Evolutionary conservation across 1,140 invertebrate genomes (phyloP).

Genomic region (Bactericera cockerelli): DNA sequence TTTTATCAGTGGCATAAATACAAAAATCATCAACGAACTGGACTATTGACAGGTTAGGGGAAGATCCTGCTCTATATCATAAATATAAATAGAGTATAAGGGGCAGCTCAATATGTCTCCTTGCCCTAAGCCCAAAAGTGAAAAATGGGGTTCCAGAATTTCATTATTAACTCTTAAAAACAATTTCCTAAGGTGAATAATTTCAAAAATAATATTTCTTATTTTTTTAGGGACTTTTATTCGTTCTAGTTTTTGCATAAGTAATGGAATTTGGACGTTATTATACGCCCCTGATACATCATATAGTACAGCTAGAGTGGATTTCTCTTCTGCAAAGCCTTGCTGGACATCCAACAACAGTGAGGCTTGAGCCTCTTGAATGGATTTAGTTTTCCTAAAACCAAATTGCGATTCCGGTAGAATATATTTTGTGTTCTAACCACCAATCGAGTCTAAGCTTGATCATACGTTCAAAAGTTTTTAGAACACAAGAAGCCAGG

Average conservation of each 20-base stretch:
- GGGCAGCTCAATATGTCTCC: background rate
- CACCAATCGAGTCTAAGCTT: conserved; percentile 1
- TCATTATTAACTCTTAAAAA: background rate
- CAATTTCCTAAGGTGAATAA: background rate
- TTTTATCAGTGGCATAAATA: background rate
- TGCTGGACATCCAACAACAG: background rate
- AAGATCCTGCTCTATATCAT: background rate
- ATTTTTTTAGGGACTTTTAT: background rate
- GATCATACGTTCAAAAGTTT: conserved; percentile 4
- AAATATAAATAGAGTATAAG: background rate
- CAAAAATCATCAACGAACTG: background rate
- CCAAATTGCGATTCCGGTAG: background rate
- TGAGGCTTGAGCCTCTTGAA: background rate
- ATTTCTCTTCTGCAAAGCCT: background rate
- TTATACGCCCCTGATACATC: background rate
- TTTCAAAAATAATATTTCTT: background rate
- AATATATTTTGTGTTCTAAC: background rate
- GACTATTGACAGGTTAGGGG: background rate
- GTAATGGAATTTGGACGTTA: background rate
- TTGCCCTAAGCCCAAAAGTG: background rate
- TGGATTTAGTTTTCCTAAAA: background rate
- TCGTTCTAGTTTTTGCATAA: background rate
- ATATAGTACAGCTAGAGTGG: background rate
- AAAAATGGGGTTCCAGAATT: background rate
- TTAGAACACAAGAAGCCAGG: background rate